These are phyloP conservation scores for Axea sp. DNA, from an alignment of 2,888 invertebrate genomes.

Conservation along the genomic window DNA sequence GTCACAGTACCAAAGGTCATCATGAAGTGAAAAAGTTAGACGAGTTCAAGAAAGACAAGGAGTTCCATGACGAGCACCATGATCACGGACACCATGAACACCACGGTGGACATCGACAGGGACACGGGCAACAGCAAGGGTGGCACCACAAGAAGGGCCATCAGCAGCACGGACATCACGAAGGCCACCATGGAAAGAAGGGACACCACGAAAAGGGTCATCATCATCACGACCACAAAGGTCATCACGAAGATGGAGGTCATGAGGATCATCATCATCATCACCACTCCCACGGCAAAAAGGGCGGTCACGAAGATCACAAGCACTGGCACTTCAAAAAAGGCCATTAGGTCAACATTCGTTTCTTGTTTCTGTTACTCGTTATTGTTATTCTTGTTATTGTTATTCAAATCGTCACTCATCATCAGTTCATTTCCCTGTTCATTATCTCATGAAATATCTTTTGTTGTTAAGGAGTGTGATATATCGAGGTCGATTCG, in stretches of 20 bases:
- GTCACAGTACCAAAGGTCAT: conserved; percentile 91
- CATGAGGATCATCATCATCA: conserved; percentile 40
- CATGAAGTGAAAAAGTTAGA: conserved; percentile 88
- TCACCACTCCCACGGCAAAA: conserved; percentile 37
- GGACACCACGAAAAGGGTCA: conserved; percentile 49
- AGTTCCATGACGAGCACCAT: conserved; percentile 48
- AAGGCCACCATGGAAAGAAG: conserved; percentile 44
- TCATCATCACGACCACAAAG: conserved; percentile 50
- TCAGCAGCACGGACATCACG: conserved; percentile 32
- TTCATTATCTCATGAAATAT: background rate
- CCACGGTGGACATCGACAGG: conserved; percentile 40
- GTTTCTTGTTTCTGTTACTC: too few relatives aligned
- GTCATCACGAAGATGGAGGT: conserved; percentile 17
- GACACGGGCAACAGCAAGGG: conserved; percentile 47
- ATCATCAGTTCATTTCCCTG: background rate
- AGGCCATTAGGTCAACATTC: conserved; percentile 4
- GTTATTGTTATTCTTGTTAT: conserved; percentile 8
- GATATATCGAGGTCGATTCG: background rate
- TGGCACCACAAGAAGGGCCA: conserved; percentile 52
- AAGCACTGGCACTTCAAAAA: conserved; percentile 53
- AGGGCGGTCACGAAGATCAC: conserved; percentile 41
- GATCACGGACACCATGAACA: conserved; percentile 46
- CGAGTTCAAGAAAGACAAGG: conserved; percentile 47
- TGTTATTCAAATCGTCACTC: background rate
- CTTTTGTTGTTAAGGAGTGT: background rate